Conservation (phyloP, 2,113 vertebrate genomes). For the Monarcha castaneiventris region DNA sequence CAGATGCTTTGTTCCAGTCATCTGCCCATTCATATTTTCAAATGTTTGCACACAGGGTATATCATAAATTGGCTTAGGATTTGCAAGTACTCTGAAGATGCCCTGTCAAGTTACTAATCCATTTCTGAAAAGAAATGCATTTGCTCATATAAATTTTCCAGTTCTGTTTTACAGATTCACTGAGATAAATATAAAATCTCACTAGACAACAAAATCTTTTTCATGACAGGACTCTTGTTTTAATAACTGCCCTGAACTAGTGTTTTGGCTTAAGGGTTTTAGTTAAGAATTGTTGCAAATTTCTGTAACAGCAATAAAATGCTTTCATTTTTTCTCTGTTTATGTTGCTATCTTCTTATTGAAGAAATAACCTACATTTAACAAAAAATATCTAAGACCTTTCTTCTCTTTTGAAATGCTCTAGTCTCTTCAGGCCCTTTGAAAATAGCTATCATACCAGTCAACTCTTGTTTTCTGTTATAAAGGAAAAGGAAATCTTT, state of each 20-base stretch:
- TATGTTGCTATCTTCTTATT: not conserved
- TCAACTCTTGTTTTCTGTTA: not conserved
- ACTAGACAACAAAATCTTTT: not conserved
- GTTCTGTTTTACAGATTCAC: not conserved
- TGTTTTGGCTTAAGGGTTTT: not conserved
- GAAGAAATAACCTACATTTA: not conserved
- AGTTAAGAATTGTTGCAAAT: not conserved
- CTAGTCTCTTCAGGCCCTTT: not conserved
- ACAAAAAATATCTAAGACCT: not conserved
- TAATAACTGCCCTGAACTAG: not conserved
- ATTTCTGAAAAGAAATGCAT: not conserved
- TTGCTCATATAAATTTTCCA: not conserved
- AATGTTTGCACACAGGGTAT: not conserved
- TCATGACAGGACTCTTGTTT: not conserved
- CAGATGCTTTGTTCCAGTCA: not conserved
- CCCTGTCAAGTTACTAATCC: not conserved
- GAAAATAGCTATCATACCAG: not conserved
- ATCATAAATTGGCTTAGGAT: not conserved
- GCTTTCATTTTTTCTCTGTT: not conserved
- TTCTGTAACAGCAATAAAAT: not conserved
- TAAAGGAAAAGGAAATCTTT: not conserved
- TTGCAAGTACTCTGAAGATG: not conserved
- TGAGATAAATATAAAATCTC: not conserved
- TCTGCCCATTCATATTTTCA: not conserved
- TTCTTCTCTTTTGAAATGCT: not conserved